Evolutionary conservation across 2,797 vertebrate species (phyloP).

Genomic region (Pagetopsis macropterus): DNA sequence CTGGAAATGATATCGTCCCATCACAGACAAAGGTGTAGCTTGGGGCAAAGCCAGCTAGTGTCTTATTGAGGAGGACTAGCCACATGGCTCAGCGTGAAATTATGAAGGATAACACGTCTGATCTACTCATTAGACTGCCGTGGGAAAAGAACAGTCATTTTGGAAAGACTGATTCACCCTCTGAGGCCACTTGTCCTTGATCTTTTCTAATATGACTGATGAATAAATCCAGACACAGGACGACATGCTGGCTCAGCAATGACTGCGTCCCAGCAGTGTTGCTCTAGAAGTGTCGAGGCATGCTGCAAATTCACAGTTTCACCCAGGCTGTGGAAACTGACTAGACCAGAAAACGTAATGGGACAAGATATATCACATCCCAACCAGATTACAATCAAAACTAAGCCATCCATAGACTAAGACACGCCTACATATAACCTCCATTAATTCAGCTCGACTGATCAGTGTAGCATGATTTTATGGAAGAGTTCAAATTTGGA

Average conservation of each 20-base stretch:
- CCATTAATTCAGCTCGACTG: conserved; percentile 31
- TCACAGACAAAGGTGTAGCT: conserved; percentile 48
- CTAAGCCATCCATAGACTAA: neutral
- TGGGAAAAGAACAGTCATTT: conserved; percentile 48
- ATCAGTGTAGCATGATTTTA: conserved; percentile 27
- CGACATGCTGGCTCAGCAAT: conserved; percentile 40
- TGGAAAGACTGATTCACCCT: conserved; percentile 27
- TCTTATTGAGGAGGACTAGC: conserved; percentile 43
- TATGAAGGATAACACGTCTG: conserved; percentile 65
- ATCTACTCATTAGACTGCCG: conserved; percentile 53
- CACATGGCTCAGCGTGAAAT: conserved; percentile 61
- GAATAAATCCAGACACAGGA: conserved; percentile 28
- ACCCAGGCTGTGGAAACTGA: conserved; percentile 67
- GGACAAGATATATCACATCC: conserved; percentile 39
- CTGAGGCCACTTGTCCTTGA: conserved; percentile 41
- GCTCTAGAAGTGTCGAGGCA: conserved; percentile 69
- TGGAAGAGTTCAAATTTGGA: conserved; percentile 19
- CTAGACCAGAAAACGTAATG: conserved; percentile 55
- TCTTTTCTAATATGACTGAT: conserved; percentile 46
- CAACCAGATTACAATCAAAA: conserved; percentile 26
- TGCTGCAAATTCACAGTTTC: conserved; percentile 64
- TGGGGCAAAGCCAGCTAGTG: conserved; percentile 36
- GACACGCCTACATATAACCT: conserved; percentile 3
- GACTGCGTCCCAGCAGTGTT: conserved; percentile 30
- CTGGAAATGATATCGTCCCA: conserved; percentile 29